A percentile compares a stretch with the other conserved stretches of the same genome.
Evolutionary conservation across 2,888 invertebrate genomes (phyloP).

Genomic region (Tachina lurida): DNA sequence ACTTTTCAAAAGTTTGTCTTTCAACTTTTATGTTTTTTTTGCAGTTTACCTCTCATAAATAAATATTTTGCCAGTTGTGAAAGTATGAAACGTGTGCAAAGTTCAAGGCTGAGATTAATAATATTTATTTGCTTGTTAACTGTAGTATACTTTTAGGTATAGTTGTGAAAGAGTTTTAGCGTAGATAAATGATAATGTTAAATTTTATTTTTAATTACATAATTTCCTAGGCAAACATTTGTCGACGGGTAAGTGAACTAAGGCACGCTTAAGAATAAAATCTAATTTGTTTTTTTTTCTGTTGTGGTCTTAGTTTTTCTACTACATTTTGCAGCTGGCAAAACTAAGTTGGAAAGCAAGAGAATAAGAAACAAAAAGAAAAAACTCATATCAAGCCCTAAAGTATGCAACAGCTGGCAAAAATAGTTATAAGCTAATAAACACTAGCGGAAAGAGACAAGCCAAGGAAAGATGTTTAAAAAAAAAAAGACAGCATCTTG

Average conservation of each 20-base stretch:
- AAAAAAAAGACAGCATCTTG: neutral
- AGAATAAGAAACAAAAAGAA: too few relatives aligned
- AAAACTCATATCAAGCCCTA: conserved; percentile 3
- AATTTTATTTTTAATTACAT: conserved; percentile 56
- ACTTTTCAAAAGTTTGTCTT: conserved; percentile 1
- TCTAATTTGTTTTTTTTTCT: neutral
- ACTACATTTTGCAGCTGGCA: neutral
- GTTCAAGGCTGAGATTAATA: conserved; percentile 55
- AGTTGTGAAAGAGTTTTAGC: neutral
- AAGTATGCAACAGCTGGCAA: conserved; percentile 66
- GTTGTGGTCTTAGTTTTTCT: neutral
- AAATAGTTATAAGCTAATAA: conserved; percentile 20
- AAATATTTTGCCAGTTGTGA: conserved; percentile 14
- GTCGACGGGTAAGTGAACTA: neutral
- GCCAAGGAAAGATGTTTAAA: neutral
- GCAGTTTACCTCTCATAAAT: conserved; percentile 1
- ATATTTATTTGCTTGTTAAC: conserved; percentile 26
- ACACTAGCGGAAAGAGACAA: conserved; percentile 1
- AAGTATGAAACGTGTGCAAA: conserved; percentile 32
- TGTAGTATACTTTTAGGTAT: conserved; percentile 57
- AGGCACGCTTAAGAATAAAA: neutral
- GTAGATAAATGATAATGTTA: conserved; percentile 24
- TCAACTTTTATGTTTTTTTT: neutral
- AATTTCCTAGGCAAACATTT: conserved; percentile 47
- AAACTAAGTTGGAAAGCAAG: neutral